Evolutionary conservation across 2,113 vertebrate species (phyloP), one percentile per base, ranked within the genome.

Genomic region (Arothron firmamentum): DNA sequence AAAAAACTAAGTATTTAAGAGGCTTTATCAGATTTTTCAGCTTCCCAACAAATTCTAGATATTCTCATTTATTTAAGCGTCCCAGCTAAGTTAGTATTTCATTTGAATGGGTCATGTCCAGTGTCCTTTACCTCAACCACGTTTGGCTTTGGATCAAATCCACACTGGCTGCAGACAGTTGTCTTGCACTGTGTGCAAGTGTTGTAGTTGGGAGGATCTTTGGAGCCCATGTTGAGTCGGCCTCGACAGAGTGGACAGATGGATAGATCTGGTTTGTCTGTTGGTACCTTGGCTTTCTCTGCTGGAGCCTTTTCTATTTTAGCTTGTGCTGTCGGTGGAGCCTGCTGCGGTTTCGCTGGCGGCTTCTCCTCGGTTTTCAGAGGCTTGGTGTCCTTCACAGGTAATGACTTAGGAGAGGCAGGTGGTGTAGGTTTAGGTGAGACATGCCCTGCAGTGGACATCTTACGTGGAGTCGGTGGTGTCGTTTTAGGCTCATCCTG

Each of bases 181-280:
- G 83, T 89, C 85, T 94, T 95, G 91, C 96, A 99, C 79, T 94
- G 90, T 0, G 95, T 98, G 74, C 96, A 99, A 0, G 87, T 93
- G 62, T 85, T 95, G 74, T 92, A 98, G 88, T 97, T 97, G 18
- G 93, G 88, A 25, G 87, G 83, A 61, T 93, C 93, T 72, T 87
- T 82, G 57, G 92, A 91, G 67, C 80, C 92, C 67, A 88, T 31
- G 53, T 92, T 97, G 62, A 99, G 91, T 62, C 85, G 79, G 52
- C 85, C 90, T 87, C 95, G 95, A 84, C 96, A 99, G 43, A 98
- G 91, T 14, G 93, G 95, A 81, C 96, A 99, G 57, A 66, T 51
- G 1, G 62, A 67, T 42, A 51, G 31, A 17, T 65, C 43, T 53
- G 68, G 21, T 25, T 52, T 52, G 21, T 72, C 62, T 64, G 20